These are phyloP conservation scores for Tachina grossa DNA, from an alignment of 2,888 invertebrate genomes.

Conservation along the genomic window DNA sequence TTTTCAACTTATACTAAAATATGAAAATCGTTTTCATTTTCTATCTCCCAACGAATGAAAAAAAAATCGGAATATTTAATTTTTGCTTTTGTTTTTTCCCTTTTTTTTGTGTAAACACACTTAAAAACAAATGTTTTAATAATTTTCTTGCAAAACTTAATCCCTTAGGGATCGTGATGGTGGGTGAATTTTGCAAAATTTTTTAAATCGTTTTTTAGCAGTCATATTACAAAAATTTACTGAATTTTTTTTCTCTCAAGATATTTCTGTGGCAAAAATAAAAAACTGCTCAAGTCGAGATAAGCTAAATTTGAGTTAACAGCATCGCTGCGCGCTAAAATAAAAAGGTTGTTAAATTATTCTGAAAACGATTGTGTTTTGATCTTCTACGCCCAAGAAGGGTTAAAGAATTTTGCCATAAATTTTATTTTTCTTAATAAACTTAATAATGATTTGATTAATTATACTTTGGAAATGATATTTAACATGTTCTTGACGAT, in stretches of 20 bases:
- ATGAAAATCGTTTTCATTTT: constrained; percentile 71
- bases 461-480: constrained; percentile 30
- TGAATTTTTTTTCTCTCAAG: background rate
- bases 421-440: constrained; percentile 34
- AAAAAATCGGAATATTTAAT: constrained; percentile 50
- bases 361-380: background rate
- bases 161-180: constrained; percentile 8
- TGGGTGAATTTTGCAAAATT: background rate
- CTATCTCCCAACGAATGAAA: constrained; percentile 49
- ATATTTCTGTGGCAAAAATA: too few species aligned
- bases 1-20: constrained; percentile 68
- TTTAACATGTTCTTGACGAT: constrained; percentile 24
- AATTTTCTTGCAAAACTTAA: constrained; percentile 53
- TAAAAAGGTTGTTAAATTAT: too few species aligned
- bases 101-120: constrained; percentile 44
- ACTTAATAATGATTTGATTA: constrained; percentile 50
- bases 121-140: constrained; percentile 53
- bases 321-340: too few species aligned
- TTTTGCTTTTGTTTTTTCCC: constrained; percentile 64
- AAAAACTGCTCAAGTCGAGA: too few species aligned
- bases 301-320: too few species aligned
- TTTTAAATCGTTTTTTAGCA: background rate
- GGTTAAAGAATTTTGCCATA: constrained; percentile 39
- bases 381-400: background rate
- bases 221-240: background rate